phyloP scores from a whole-genome alignment of 2,888 invertebrate species.

The Drosophila setosimentum region DNA sequence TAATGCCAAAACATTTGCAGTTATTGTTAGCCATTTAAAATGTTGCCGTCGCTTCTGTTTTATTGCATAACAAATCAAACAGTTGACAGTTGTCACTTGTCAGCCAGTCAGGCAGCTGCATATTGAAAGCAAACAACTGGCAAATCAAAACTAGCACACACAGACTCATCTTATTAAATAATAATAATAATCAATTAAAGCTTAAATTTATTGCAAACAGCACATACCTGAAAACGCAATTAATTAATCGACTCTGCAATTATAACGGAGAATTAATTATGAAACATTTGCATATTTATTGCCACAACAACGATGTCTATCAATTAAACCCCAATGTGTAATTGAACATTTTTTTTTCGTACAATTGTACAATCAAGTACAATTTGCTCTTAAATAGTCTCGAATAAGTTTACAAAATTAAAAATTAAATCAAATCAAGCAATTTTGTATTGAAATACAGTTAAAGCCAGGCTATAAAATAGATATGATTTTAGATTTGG shows the following conservation, averaged over 20 bases:
- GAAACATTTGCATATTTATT: conserved; percentile 16
- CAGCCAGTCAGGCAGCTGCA: conserved; percentile 4
- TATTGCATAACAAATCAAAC: conserved; percentile 60
- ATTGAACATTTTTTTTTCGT: conserved; percentile 7
- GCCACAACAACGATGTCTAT: conserved; percentile 1
- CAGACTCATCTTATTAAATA: conserved; percentile 25
- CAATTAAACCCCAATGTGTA: conserved; percentile 16
- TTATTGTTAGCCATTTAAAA: conserved; percentile 34
- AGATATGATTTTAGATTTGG: background rate
- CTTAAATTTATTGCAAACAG: conserved; percentile 17
- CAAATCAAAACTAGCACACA: conserved; percentile 6
- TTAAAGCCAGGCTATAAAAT: background rate
- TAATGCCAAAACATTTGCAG: conserved; percentile 60
- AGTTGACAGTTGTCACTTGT: conserved; percentile 50
- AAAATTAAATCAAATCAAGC: background rate
- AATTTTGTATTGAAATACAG: background rate
- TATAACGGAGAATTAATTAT: conserved; percentile 36
- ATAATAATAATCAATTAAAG: conserved; percentile 15
- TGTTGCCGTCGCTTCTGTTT: conserved; percentile 13
- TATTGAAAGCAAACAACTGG: background rate
- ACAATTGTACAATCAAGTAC: background rate
- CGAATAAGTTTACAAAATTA: background rate
- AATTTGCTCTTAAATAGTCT: background rate
- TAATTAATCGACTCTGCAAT: conserved; percentile 21
- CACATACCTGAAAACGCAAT: conserved; percentile 19